Evolutionary conservation across 2,797 vertebrate genomes (phyloP), one percentile per base, ranked within the genome.

Genomic region (Monodelphis domestica): DNA sequence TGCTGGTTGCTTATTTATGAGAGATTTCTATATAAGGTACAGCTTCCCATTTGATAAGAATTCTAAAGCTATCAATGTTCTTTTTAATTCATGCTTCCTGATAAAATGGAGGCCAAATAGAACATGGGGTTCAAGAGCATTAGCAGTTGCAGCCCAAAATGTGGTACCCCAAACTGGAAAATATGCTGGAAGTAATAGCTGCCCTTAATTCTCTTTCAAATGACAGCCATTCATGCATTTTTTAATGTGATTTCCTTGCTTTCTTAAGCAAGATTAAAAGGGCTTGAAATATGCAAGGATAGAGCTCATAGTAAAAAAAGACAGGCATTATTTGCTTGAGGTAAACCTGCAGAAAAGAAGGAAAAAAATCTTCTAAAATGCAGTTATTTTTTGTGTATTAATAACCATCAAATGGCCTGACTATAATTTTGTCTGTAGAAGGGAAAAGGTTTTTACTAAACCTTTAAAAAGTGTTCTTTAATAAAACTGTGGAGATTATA

Each of bases 201-300:
- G 51, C 87, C 84, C 89, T 0, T 0, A 78, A 87, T 94, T 94
- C 26, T 0, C 88, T 96, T 97, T 95, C 55, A 93, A n/a, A 91
- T 89, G 0, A 95, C 93, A 94, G 26, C 12, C 90, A 55, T 30
- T 94, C 3, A 10, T 96, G 14, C 30, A 96, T 21, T 96, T 84
- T 98, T 97, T 96, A n/a, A 93, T 94, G 93, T 63, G 0, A 24
- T 96, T 96, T 97, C 92, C 52, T 21, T 95, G 91, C 90, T 84
- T 84, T 93, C 55, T 84, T 57, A 9, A 94, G 17, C 96, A 91
- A 95, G 91, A 96, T 89, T 94, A 96, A 95, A 97, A 97, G 95
- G 53, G 53, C 96, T 59, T 1, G 59, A 96, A 94, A 3, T 87
- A 91, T 45, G 53, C 21, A 26, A 45, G 2, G 45, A 57, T 54